Evolutionary conservation across 2,113 vertebrate genomes (phyloP).

Genomic region (Rhea pennata): DNA sequence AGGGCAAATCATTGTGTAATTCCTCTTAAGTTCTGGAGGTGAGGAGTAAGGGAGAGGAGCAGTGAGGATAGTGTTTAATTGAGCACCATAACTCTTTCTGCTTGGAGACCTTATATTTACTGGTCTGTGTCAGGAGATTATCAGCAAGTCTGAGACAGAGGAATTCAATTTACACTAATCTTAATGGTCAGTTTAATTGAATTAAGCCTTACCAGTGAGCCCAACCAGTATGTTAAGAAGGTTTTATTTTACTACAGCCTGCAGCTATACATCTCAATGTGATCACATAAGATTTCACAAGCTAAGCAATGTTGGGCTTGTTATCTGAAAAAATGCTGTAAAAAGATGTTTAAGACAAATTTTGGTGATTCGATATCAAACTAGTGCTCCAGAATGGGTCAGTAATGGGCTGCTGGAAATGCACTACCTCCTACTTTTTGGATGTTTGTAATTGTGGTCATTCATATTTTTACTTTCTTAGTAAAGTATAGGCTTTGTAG

Average conservation of each 20-base stretch:
- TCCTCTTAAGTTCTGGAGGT: not conserved
- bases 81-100: not conserved
- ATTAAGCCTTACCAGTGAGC: not conserved
- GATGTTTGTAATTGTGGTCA: not conserved
- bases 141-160: not conserved
- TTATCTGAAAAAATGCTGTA: not conserved
- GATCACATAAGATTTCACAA: not conserved
- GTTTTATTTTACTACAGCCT: not conserved
- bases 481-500: not conserved
- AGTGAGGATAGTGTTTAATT: not conserved
- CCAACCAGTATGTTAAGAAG: not conserved
- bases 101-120: not conserved
- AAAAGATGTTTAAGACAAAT: not conserved
- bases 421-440: not conserved
- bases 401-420: not conserved
- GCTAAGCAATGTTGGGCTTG: not conserved
- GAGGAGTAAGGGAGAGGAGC: not conserved
- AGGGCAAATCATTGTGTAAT: not conserved
- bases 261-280: not conserved
- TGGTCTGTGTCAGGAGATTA: not conserved
- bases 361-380: not conserved
- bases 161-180: not conserved
- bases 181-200: slow-evolving; percentile 33
- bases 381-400: not conserved
- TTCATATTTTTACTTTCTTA: not conserved